Percentiles rank a stretch among this genome's conserved stretches.
These are phyloP conservation scores for Oreochromis aureus DNA, from an alignment of 2,113 vertebrate species.

Conservation along the genomic window DNA sequence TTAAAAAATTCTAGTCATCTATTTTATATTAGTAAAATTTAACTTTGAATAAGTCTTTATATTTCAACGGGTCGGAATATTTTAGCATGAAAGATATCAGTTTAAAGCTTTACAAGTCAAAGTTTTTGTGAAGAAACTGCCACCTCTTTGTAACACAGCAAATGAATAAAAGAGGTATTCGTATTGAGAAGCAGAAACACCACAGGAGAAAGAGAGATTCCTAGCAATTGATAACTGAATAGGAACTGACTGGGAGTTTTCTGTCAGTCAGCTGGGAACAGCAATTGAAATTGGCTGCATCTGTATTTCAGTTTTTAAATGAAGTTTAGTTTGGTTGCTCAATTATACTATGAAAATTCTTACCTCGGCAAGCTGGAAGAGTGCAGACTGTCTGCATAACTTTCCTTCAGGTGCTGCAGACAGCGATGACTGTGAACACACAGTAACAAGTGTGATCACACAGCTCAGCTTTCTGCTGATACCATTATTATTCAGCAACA, in stretches of 20 bases:
- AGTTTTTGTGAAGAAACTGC: not conserved
- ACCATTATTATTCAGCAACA: not conserved
- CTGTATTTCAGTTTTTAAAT: not conserved
- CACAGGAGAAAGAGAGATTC: not conserved
- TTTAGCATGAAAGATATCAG: not conserved
- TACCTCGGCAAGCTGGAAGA: conserved; percentile 89
- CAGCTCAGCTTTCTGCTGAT: not conserved
- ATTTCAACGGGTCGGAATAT: not conserved
- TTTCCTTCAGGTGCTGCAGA: conserved; percentile 74
- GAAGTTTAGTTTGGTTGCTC: not conserved
- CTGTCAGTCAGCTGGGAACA: not conserved
- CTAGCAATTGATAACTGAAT: not conserved
- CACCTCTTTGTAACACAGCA: not conserved
- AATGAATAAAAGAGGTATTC: not conserved
- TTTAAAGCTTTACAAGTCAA: not conserved
- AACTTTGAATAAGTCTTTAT: not conserved
- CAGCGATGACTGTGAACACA: conserved; percentile 68
- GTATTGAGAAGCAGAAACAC: not conserved
- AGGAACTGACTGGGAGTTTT: not conserved
- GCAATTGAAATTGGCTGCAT: not conserved
- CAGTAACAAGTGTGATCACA: not conserved
- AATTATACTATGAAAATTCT: not conserved
- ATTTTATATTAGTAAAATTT: not conserved
- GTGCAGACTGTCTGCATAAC: conserved; percentile 80
- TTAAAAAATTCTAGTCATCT: not conserved